Evolutionary conservation across 2,797 vertebrate genomes (phyloP), one percentile per base, ranked within the genome.

Genomic region (Pitangus sulphuratus): DNA sequence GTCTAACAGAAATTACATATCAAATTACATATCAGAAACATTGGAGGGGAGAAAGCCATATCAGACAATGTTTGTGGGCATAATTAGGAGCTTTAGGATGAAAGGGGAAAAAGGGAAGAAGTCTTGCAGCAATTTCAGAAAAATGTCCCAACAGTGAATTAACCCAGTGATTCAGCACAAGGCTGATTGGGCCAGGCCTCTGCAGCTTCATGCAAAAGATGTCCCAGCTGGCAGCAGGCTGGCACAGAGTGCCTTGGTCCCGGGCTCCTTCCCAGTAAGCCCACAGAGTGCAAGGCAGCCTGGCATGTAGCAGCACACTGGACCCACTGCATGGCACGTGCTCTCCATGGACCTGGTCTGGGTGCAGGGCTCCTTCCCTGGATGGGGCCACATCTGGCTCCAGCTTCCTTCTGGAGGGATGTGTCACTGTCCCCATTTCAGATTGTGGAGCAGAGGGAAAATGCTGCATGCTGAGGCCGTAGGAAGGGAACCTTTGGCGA

Each of bases 241-340:
- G 58, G n/a, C 28, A 42, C 24, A 2, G 90, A 6, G 12, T 30
- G 33, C 37, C 11, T 12, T 33, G 39, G 39, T 14, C 31, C 31
- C 4, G 3, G 22, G 19, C 45, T 31, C 45, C 12, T 0, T 33
- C 39, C 24, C 5, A 1, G 51, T 6, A 14, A 47, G 15, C 31
- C 21, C 1, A 0, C 20, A 30, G 70, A 1, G 3, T 0, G 15
- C 6, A 1, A 0, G 1, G 30, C 42, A 33, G 42, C 56, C 10
- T 1, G 3, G 39, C 17, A 25, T 1, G 1, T 3, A 15, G 5
- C 1, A 4, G 51, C 2, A 1, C 1, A 0, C 17, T 11, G 24
- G 42, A 15, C 30, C 26, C 0, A 4, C 61, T 2, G 5, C 47
- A 37, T 15, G 10, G 30, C 61, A 18, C 1, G 0, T 54, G 35